Evolutionary conservation across 2,888 invertebrate species (phyloP), one percentile per base, ranked within the genome.

Genomic region (Diploptera punctata): DNA sequence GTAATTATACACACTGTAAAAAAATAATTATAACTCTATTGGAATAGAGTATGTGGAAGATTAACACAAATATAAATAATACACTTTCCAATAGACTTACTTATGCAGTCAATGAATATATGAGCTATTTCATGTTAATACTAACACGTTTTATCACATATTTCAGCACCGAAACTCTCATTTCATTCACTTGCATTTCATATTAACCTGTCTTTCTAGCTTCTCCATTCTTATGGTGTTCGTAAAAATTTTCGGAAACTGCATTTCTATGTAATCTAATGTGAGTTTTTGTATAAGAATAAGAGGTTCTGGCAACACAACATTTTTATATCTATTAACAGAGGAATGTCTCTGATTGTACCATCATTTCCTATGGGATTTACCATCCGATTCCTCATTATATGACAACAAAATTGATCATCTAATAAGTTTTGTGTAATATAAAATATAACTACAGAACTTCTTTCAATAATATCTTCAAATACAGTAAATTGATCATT

Each of bases 351-450:
- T 24, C 26, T 57, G 16, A 57, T 57, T 9, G 57, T 57, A n/a
- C 57, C 57, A 24, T 2, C n/a, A 10, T 29, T n/a, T 29, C 29
- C n/a, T 24, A 31, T n/a, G n/a, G 26, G 26, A 31, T 24, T 57
- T 16, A 29, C 57, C 4, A 57, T 13, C 26, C n/a, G 24, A 29
- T 18, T 57, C 29, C 31, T 29, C 29, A 29, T n/a, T 57, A 57
- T 31, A 29, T 57, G 57, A 29, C 57, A 57, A 31, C 57, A 57
- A 24, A 57, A 57, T 29, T 29, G 13, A 29, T 57, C 57, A 13
- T 57, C 57, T 29, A n/a, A 16, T n/a, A 57, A 57, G n/a, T n/a
- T 57, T 24, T n/a, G 21, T 57, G 57, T 57, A 18, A 57, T 29
- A 31, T 57, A 57, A 57, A 57, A 57, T 57, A 57, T 18, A 29